phyloP scores from a whole-genome alignment of 2,888 invertebrate genomes.

The Melanotus villosus region DNA sequence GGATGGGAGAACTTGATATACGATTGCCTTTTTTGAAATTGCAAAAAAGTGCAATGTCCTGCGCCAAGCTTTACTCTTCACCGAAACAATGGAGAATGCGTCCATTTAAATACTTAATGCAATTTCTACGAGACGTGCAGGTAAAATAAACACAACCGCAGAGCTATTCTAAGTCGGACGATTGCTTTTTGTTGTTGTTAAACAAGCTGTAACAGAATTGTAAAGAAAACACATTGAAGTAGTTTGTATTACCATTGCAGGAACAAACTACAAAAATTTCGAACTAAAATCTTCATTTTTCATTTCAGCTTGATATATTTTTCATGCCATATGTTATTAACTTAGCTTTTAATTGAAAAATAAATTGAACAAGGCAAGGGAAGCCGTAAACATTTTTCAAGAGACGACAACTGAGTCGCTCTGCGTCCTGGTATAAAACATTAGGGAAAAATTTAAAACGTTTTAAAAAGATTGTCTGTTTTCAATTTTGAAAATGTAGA shows the following conservation, averaged over 20 bases:
- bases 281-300: too few relatives aligned
- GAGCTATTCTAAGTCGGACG: too few relatives aligned
- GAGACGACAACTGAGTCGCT: not conserved
- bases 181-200: too few relatives aligned
- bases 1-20: not conserved
- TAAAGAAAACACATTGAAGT: too few relatives aligned
- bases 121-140: too few relatives aligned
- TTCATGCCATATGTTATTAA: too few relatives aligned
- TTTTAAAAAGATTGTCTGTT: conserved; percentile 18
- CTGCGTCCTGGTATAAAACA: conserved; percentile 4
- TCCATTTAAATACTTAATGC: not conserved
- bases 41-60: conserved; percentile 15
- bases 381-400: not conserved
- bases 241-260: too few relatives aligned
- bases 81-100: not conserved
- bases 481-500: conserved; percentile 6
- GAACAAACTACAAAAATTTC: too few relatives aligned
- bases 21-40: conserved; percentile 10
- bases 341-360: not conserved
- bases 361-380: not conserved
- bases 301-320: too few relatives aligned
- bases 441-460: conserved; percentile 21
- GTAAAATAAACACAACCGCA: too few relatives aligned
- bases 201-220: too few relatives aligned
- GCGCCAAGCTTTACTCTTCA: not conserved